Base-by-base conservation (phyloP, 2,113 vertebrate species). In the Acanthochromis polyacanthus region DNA sequence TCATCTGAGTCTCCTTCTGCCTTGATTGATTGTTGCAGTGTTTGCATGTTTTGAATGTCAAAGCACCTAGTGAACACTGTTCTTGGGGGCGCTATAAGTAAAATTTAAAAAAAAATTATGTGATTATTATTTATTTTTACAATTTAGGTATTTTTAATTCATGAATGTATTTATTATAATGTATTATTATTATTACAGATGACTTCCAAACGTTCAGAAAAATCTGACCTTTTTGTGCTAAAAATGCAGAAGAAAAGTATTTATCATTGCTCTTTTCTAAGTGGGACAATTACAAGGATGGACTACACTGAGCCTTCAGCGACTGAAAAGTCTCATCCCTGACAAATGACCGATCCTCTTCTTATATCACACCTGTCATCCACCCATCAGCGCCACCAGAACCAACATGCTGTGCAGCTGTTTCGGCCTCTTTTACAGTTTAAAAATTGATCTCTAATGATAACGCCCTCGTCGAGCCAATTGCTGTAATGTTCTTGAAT, bases 361-460 rank as follows among this genome's bases (percentile, higher is more conserved):
- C 23, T 51, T 12, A 28, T 61, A 30, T 48, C 16, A 12, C 4
- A 60, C 72, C 25, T 55, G 12, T 58, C 40, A 53, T 75, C 53
- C 38, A 52, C 46, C 40, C 16, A 11, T 53, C 11, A 65, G 25
- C 38, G 61, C 53, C 65, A 45, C 63, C 59, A 50, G 1, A 71
- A 73, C 60, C 55, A 32, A 30, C 80, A 46, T 20, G 50, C 72
- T 70, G 68, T 60, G 63, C 59, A 63, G 60, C 59, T 32, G 23
- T 67, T 36, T 19, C 0, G 48, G 68, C 68, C 43, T 25, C 25
- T 80, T 66, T 81, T 1, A 66, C 25, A 59, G 6, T 16, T 56
- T 51, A 17, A n/a, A 75, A 75, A 78, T 75, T 11, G 36, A 71
- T 56, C 51, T 46, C 57, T 75, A 78, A 78, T 66, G 69, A 63